These are phyloP conservation scores for Trogon melanurus DNA, from an alignment of 2,113 vertebrate genomes.

Conservation along the genomic window DNA sequence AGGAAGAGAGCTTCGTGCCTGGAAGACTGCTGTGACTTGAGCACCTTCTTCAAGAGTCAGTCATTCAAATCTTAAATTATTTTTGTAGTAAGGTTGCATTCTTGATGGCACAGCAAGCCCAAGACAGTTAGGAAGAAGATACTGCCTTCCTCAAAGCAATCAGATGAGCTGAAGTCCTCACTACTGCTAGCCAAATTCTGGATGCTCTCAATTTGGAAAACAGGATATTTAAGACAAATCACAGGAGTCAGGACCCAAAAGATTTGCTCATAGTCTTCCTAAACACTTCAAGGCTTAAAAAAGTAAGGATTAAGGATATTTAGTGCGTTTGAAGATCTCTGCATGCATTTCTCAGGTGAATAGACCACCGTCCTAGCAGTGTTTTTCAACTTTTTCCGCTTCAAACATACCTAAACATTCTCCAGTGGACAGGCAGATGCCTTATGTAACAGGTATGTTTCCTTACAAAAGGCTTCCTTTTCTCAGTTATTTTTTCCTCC, in stretches of 20 bases:
- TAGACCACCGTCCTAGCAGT: neutral
- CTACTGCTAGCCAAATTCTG: neutral
- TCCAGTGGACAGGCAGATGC: neutral
- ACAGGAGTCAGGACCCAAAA: neutral
- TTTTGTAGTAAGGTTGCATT: neutral
- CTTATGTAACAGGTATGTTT: neutral
- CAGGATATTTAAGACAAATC: neutral
- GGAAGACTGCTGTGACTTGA: neutral
- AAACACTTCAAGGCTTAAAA: neutral
- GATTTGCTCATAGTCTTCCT: neutral
- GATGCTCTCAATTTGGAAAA: neutral
- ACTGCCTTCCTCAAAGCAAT: neutral
- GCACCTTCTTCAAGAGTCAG: neutral
- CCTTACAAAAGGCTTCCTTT: neutral
- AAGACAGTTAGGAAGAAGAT: neutral
- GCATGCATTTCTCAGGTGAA: neutral
- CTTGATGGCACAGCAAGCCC: neutral
- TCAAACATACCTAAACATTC: neutral
- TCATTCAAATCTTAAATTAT: neutral
- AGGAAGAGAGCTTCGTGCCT: neutral
- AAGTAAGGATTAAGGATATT: neutral
- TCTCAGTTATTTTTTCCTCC: neutral
- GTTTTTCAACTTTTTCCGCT: neutral
- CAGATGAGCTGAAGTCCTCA: neutral
- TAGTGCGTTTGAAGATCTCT: neutral